These are phyloP conservation scores for Sturnus vulgaris DNA, from an alignment of 2,113 vertebrate species.

Conservation along the genomic window DNA sequence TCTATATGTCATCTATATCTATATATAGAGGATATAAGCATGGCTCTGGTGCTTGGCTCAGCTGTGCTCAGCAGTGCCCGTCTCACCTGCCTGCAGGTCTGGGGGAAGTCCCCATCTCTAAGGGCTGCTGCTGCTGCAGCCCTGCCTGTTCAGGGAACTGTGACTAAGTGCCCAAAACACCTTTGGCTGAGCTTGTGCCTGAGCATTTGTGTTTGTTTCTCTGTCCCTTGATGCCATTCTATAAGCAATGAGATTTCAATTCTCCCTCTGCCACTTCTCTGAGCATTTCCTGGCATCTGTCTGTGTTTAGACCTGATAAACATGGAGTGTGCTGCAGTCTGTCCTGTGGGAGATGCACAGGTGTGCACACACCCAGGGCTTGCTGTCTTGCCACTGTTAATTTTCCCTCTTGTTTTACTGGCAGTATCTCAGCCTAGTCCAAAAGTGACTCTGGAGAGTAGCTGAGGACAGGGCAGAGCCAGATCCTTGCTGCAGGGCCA, in stretches of 20 bases:
- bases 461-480: not conserved
- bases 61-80: not conserved
- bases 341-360: not conserved
- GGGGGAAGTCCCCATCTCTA: accelerated
- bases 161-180: accelerated
- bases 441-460: not conserved
- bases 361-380: not conserved
- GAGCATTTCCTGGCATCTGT: not conserved
- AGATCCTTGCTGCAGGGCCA: not conserved
- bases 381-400: not conserved
- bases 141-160: not conserved
- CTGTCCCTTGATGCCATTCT: not conserved
- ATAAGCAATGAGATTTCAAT: not conserved
- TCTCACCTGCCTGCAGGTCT: not conserved
- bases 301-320: not conserved
- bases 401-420: not conserved
- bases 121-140: not conserved
- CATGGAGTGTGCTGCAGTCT: not conserved
- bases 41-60: not conserved
- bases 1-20: not conserved
- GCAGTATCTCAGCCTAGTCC: not conserved
- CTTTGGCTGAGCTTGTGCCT: not conserved
- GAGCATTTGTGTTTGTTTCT: not conserved
- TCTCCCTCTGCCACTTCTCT: not conserved
- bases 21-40: not conserved